A percentile compares a stretch with the other conserved stretches of the same genome.
Conservation (phyloP, 2,113 vertebrate genomes). For the Phycodurus eques region DNA sequence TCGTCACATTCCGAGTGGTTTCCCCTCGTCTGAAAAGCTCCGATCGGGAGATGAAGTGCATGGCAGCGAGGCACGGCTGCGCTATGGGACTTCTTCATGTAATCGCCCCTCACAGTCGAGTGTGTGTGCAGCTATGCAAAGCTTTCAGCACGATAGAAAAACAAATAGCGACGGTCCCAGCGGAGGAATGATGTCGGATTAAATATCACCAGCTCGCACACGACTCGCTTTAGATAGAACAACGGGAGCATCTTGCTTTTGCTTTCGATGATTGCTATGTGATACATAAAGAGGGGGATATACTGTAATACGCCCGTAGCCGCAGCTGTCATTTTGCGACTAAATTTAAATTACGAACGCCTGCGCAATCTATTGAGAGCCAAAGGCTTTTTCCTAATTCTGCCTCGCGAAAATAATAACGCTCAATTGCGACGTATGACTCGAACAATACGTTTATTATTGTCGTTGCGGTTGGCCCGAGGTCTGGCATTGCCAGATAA, state of each 20-base stretch:
- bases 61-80: constrained; percentile 24
- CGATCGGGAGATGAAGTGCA: constrained; percentile 18
- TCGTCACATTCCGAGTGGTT: background rate
- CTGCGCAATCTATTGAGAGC: background rate
- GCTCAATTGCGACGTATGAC: background rate
- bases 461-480: background rate
- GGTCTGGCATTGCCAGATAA: too few species aligned
- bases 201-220: constrained; percentile 63
- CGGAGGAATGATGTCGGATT: constrained; percentile 45
- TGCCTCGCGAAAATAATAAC: background rate
- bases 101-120: constrained; percentile 52
- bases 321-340: background rate
- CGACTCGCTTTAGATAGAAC: constrained; percentile 49
- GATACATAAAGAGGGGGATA: background rate
- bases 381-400: background rate
- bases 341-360: background rate
- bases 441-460: background rate
- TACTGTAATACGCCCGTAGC: background rate
- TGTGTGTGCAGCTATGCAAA: constrained; percentile 52
- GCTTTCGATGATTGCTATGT: background rate
- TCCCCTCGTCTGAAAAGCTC: constrained; percentile 9
- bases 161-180: constrained; percentile 44
- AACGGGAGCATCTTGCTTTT: background rate
- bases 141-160: constrained; percentile 34
- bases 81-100: constrained; percentile 26